Base-by-base conservation (phyloP, 2,113 vertebrate species). In the Eurystomus gularis region DNA sequence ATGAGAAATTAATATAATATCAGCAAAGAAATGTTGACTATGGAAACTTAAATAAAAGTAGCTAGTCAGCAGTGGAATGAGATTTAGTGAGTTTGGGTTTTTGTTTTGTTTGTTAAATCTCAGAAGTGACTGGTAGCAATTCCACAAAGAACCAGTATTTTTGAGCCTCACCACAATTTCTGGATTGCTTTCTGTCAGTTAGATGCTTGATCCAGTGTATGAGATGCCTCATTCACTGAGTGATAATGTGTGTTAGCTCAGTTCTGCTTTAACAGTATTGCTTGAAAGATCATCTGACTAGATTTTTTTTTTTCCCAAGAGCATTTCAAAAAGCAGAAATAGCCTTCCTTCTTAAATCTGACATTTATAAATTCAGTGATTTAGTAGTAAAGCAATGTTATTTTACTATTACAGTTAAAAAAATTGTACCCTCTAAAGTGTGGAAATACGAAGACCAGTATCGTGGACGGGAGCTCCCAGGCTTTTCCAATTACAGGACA, bases 401-500 rank as follows among this genome's bases (percentile, higher is more conserved):
- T 64, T 61, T 84, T 96, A 26, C 68, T 31, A 31, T 82, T 96
- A 66, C 25, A 99, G 99, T 98, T 85, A 96, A 96, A 46, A 14
- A 4, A 3, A 78, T 0, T 7, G 91, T 98, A 25, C 87, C 93
- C 10, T 23, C 3, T 3, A 97, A 98, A 81, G 93, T 97, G 9
- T 21, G 11, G 9, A 55, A 71, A 23, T 99, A 98, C 8, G 98
- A 99, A 89, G 81, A 94, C 3, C 97, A 8, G 37, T 98, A 98
- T 87, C 98, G 98, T 31, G 99, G 99, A 8, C 95, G 98, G 88
- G 99, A 99, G 83, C 98, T 99, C 52, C 98, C 98, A 0, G 98
- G 98, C 7, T 99, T 99, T 94, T 97, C 97, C 94, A 99, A 97
- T 91, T 99, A 98, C 92, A 98, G 92, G 82, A 98, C 98, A 5